Evolutionary conservation across 2,797 vertebrate genomes (phyloP).

Genomic region (Centropyge bicolor): DNA sequence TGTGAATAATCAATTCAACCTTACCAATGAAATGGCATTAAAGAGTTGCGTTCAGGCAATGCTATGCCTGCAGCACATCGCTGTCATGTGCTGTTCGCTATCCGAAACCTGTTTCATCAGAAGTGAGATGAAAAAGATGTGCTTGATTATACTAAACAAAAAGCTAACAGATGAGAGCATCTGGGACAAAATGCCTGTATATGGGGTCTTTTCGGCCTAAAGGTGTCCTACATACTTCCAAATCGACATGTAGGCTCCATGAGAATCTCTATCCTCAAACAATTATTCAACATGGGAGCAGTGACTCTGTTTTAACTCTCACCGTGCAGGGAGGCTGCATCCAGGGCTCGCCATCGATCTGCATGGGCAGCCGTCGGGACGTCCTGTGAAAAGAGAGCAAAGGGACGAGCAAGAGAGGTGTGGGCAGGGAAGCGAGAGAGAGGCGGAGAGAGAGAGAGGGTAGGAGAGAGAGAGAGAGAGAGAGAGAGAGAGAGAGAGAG

Average conservation of each 20-base stretch:
- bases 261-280: background rate
- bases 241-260: no score
- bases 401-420: background rate
- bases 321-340: conserved; percentile 96
- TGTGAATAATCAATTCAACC: no score
- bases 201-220: background rate
- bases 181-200: background rate
- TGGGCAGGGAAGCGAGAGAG: background rate
- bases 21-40: background rate
- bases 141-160: background rate
- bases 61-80: background rate
- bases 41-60: background rate
- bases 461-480: background rate
- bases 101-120: background rate
- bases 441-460: background rate
- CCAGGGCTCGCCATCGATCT: conserved; percentile 98
- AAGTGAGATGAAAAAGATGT: background rate
- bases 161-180: background rate
- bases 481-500: conserved; percentile 16
- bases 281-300: background rate
- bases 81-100: background rate
- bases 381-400: conserved; percentile 83
- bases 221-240: background rate
- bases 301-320: conserved; percentile 66
- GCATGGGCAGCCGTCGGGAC: conserved; percentile 94